Evolutionary conservation across 2,888 invertebrate species (phyloP).

Genomic region (Petrolisthes manimaculis): DNA sequence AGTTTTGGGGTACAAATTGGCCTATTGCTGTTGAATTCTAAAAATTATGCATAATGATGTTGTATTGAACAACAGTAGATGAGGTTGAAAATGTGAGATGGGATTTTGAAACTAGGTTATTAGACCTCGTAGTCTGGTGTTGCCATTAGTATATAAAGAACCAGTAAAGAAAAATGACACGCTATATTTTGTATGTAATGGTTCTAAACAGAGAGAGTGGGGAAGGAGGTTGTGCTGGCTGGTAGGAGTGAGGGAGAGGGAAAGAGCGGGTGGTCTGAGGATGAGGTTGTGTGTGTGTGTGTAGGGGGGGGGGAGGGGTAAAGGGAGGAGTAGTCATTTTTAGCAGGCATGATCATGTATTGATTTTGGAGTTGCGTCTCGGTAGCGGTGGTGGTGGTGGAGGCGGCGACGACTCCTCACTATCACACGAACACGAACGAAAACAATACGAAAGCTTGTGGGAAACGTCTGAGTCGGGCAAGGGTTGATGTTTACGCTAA

Average conservation of each 20-base stretch:
- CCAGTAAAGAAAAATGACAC: too few species aligned
- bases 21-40: too few species aligned
- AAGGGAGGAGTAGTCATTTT: conserved; percentile 38
- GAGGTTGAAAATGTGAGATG: too few species aligned
- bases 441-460: background rate
- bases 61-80: too few species aligned
- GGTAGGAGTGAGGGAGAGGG: conserved; percentile 1
- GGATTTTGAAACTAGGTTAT: too few species aligned
- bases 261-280: background rate
- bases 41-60: too few species aligned
- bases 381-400: conserved; percentile 15
- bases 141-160: too few species aligned
- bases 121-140: too few species aligned
- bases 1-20: too few species aligned
- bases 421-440: conserved; percentile 23
- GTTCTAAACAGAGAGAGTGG: too few species aligned
- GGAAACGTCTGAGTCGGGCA: background rate
- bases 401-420: conserved; percentile 21
- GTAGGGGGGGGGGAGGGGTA: background rate
- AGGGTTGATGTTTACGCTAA: conserved; percentile 27
- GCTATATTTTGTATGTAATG: too few species aligned
- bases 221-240: too few species aligned
- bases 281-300: background rate
- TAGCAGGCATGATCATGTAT: conserved; percentile 56
- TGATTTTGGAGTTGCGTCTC: conserved; percentile 41